Conservation (phyloP, 2,888 invertebrate genomes). For the Clepsis dumicolana region DNA sequence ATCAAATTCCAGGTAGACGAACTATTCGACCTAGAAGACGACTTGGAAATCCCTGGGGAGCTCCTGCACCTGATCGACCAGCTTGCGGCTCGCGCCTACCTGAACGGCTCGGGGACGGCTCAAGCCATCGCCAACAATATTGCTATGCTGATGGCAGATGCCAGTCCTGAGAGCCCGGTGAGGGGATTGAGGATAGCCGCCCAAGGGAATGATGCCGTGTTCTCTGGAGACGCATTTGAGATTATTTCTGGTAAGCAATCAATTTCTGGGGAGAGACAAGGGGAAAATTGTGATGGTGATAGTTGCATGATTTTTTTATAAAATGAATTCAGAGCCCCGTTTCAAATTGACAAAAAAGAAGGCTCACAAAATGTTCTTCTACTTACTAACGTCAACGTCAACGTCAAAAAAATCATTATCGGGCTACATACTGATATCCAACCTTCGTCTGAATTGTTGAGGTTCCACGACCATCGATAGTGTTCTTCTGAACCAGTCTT, state of each 20-base stretch:
- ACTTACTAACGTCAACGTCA: too few species aligned
- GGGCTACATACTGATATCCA: too few species aligned
- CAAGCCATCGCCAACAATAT: conserved; percentile 66
- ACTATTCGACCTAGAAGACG: conserved; percentile 60
- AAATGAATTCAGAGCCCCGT: too few species aligned
- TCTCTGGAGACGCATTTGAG: conserved; percentile 65
- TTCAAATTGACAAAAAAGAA: too few species aligned
- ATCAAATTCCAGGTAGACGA: conserved; percentile 67
- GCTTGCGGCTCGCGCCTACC: conserved; percentile 64
- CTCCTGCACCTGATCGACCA: conserved; percentile 70
- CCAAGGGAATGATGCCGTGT: conserved; percentile 59
- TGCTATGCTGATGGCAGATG: conserved; percentile 71
- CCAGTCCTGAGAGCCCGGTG: conserved; percentile 62
- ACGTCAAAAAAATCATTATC: too few species aligned
- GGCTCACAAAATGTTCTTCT: too few species aligned
- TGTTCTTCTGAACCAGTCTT: too few species aligned
- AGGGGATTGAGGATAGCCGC: conserved; percentile 68
- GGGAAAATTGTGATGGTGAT: too few species aligned
- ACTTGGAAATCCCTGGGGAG: conserved; percentile 65
- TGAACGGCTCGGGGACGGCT: conserved; percentile 60
- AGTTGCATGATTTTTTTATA: too few species aligned
- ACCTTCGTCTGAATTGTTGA: too few species aligned
- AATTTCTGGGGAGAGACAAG: too few species aligned
- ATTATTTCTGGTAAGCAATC: conserved; percentile 64
- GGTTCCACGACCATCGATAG: too few species aligned